phyloP scores from a whole-genome alignment of 2,888 invertebrate species.

The Masnerella sp. region DNA sequence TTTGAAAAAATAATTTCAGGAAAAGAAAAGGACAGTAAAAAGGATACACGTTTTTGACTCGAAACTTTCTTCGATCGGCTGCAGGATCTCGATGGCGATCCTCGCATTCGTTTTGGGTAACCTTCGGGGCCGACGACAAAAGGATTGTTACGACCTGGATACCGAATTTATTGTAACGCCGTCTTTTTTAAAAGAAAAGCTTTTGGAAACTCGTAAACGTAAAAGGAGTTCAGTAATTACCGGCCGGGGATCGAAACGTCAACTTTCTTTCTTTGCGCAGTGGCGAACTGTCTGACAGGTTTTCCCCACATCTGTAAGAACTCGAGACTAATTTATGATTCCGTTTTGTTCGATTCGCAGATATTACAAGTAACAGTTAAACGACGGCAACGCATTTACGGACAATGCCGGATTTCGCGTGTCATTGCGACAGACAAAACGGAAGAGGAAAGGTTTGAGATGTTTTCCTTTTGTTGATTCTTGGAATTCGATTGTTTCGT shows the following conservation, averaged over 20 bases:
- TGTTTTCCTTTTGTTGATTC: not conserved
- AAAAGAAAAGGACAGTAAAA: too few relatives aligned
- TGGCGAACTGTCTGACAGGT: constrained; percentile 22
- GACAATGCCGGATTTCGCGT: constrained; percentile 25
- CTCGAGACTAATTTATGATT: constrained; percentile 40
- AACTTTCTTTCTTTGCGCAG: constrained; percentile 35
- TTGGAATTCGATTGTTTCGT: not conserved
- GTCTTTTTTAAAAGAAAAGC: constrained; percentile 32
- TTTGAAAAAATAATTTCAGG: too few relatives aligned
- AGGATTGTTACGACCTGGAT: constrained; percentile 31
- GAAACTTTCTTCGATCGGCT: too few relatives aligned
- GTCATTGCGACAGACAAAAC: constrained; percentile 16
- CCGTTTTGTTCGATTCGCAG: constrained; percentile 19
- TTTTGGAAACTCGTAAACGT: constrained; percentile 18
- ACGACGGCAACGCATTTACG: constrained; percentile 5
- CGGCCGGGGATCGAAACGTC: constrained; percentile 25
- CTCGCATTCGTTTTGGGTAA: too few relatives aligned
- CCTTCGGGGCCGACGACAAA: too few relatives aligned
- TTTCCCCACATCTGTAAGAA: constrained; percentile 47
- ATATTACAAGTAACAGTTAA: constrained; percentile 17
- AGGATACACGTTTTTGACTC: too few relatives aligned
- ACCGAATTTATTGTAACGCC: constrained; percentile 25
- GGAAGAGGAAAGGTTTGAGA: constrained; percentile 21
- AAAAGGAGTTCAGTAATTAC: constrained; percentile 49
- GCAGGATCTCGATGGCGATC: too few relatives aligned